Conservation (phyloP, 2,797 vertebrate genomes). For the Sandelia bainsii region DNA sequence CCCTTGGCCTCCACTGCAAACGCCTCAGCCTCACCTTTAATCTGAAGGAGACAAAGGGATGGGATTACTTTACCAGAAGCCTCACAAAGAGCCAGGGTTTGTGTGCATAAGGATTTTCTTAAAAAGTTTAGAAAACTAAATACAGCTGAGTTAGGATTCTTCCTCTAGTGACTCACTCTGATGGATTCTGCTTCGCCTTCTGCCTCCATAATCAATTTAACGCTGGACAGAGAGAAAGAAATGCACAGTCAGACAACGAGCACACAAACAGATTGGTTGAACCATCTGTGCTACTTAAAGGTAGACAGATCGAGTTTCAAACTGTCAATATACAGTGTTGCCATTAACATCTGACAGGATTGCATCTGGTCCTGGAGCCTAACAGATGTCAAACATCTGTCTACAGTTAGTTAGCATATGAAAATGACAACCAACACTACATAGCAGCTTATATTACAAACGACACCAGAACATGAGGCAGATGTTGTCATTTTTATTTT, state of each 20-base stretch:
- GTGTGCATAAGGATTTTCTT: neutral
- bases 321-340: neutral
- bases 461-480: neutral
- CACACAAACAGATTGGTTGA: neutral
- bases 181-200: slow-evolving; percentile 92
- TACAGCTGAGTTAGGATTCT: neutral
- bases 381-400: slow-evolving; percentile 1
- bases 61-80: rapidly evolving
- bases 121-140: neutral
- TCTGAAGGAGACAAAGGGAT: slow-evolving; percentile 65
- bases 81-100: neutral
- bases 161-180: slow-evolving; percentile 81
- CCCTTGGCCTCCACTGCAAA: slow-evolving; percentile 90
- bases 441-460: neutral
- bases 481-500: neutral
- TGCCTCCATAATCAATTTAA: slow-evolving; percentile 91
- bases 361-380: neutral
- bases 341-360: neutral
- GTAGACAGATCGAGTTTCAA: neutral
- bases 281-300: neutral
- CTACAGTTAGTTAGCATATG: neutral
- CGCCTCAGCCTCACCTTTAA: slow-evolving; percentile 91
- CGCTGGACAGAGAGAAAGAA: slow-evolving; percentile 69
- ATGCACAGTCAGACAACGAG: neutral
- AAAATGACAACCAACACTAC: neutral